Percentiles rank a stretch among this genome's conserved stretches.
Conservation (phyloP, 2,797 vertebrate genomes). For the Lophotriccus pileatus region DNA sequence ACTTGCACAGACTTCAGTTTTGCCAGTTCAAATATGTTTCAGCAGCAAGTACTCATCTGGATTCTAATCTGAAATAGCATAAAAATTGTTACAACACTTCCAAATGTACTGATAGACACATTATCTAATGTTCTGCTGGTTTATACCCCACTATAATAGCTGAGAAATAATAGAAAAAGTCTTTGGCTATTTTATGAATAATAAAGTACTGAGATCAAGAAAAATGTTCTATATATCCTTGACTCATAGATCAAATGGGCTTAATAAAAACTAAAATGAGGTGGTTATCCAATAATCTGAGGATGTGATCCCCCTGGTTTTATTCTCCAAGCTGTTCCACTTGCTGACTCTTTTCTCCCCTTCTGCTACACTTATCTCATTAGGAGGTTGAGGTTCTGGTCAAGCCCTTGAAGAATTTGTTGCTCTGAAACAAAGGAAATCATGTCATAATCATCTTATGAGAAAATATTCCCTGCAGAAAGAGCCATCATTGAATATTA, state of each 20-base stretch:
- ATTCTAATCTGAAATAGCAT: neutral
- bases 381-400: neutral
- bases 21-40: neutral
- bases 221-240: neutral
- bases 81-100: neutral
- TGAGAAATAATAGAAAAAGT: neutral
- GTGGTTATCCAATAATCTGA: neutral
- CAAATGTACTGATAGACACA: neutral
- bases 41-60: neutral
- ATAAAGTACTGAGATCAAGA: neutral
- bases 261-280: slow-evolving; percentile 16
- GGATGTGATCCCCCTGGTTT: neutral
- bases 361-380: neutral
- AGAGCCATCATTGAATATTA: neutral
- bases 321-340: neutral
- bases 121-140: neutral
- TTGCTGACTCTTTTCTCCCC: neutral
- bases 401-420: neutral
- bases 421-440: neutral
- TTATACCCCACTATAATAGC: neutral
- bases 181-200: neutral
- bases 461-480: neutral
- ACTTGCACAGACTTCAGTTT: neutral
- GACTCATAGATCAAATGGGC: neutral
- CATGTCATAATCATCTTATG: neutral